These are phyloP conservation scores for Orchestia grillus DNA, from an alignment of 1,140 invertebrate genomes.

Conservation along the genomic window DNA sequence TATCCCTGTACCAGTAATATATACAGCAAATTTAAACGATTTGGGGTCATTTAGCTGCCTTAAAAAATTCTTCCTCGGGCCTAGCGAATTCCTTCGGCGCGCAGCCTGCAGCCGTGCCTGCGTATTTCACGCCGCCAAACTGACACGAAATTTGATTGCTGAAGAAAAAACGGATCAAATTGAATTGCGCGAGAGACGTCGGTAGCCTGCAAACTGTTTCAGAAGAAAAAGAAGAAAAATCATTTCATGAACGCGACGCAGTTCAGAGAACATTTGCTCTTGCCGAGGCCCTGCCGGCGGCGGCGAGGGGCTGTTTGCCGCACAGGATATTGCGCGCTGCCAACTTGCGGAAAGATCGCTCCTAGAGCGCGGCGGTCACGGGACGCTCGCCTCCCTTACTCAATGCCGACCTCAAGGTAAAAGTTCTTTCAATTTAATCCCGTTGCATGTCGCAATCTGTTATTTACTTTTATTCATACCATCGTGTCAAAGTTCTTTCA, in stretches of 20 bases:
- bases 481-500: too few species aligned
- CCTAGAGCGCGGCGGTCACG: too few species aligned
- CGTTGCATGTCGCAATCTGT: too few species aligned
- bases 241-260: neutral
- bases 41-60: neutral
- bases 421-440: neutral
- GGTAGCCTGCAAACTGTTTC: neutral
- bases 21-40: neutral
- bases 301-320: neutral
- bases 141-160: neutral
- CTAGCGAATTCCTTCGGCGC: neutral
- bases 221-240: neutral
- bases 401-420: neutral
- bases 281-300: neutral
- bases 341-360: neutral
- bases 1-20: too few species aligned
- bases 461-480: too few species aligned
- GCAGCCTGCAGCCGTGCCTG: neutral
- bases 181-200: neutral
- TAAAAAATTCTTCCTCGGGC: neutral
- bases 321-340: neutral
- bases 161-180: neutral
- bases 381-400: neutral
- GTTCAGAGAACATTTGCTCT: neutral
- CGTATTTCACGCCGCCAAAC: neutral